phyloP scores from a whole-genome alignment of 2,113 vertebrate genomes.

The Cisticola juncidis region DNA sequence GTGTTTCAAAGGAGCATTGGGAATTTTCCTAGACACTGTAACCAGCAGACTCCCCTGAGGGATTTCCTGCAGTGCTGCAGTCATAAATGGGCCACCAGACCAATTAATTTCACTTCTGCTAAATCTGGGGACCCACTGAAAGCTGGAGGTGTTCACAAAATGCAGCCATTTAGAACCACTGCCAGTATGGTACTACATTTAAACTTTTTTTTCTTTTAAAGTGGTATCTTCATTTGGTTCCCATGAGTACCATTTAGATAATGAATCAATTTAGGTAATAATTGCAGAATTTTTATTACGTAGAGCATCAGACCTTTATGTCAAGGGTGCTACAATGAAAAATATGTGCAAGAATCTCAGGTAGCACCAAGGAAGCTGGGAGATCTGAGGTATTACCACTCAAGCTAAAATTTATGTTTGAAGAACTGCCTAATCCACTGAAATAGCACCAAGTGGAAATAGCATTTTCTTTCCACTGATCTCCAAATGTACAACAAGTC shows the following conservation, averaged over 20 bases:
- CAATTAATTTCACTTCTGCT: neutral
- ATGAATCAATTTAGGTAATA: neutral
- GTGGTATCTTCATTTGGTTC: neutral
- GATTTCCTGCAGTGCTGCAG: neutral
- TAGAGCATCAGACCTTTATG: neutral
- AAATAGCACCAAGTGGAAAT: slow-evolving; percentile 36
- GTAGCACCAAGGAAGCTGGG: neutral
- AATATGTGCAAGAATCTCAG: neutral
- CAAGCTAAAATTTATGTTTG: neutral
- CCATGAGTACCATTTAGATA: neutral
- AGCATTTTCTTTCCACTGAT: slow-evolving; percentile 17
- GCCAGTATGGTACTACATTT: neutral
- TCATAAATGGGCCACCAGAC: neutral
- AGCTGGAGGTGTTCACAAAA: neutral
- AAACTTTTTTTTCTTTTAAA: neutral
- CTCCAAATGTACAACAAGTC: neutral
- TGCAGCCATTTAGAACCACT: neutral
- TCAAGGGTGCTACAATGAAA: neutral
- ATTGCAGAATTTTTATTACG: neutral
- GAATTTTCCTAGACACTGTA: neutral
- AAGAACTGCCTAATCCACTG: slow-evolving; percentile 34
- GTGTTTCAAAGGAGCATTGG: neutral
- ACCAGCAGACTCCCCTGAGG: neutral
- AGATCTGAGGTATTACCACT: neutral
- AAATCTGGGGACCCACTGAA: neutral